A percentile compares a stretch with the other conserved stretches of the same genome.
Evolutionary conservation across 1,140 invertebrate species (phyloP).

Genomic region (Drosophila arizonae): DNA sequence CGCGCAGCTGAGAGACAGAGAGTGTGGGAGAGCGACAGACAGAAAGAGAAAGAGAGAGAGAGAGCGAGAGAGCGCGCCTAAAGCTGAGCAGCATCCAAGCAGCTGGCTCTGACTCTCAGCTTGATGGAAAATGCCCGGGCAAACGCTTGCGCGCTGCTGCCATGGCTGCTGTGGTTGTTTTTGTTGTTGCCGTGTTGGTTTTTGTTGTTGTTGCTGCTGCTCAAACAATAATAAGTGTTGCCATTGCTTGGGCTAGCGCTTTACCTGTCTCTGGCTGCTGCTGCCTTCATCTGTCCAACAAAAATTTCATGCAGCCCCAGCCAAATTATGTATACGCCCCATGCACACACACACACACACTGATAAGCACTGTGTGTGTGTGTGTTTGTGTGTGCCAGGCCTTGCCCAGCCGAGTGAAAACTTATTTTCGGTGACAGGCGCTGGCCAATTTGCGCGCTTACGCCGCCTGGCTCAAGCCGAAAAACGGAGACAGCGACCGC

Average conservation of each 20-base stretch:
- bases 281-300: slow-evolving; percentile 60
- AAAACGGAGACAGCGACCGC: slow-evolving; percentile 36
- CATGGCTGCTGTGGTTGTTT: slow-evolving; percentile 18
- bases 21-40: slow-evolving; percentile 1
- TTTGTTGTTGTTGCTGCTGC: slow-evolving; percentile 41
- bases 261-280: slow-evolving; percentile 54
- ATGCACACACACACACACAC: neutral
- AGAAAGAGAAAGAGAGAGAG: neutral
- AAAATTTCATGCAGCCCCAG: slow-evolving; percentile 74
- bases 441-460: slow-evolving; percentile 77
- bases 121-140: slow-evolving; percentile 77
- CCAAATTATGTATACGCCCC: slow-evolving; percentile 78
- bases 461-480: slow-evolving; percentile 51
- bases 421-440: slow-evolving; percentile 60
- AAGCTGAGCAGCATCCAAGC: slow-evolving; percentile 30
- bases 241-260: slow-evolving; percentile 58
- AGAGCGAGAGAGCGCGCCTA: slow-evolving; percentile 3
- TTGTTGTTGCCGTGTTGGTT: slow-evolving; percentile 47
- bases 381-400: neutral
- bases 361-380: no score
- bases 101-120: slow-evolving; percentile 26
- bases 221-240: slow-evolving; percentile 80
- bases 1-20: slow-evolving; percentile 18
- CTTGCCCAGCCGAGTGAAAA: slow-evolving; percentile 50
- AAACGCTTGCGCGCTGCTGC: slow-evolving; percentile 77